Evolutionary conservation across 2,888 invertebrate species (phyloP).

Genomic region (Cephus pulcher): DNA sequence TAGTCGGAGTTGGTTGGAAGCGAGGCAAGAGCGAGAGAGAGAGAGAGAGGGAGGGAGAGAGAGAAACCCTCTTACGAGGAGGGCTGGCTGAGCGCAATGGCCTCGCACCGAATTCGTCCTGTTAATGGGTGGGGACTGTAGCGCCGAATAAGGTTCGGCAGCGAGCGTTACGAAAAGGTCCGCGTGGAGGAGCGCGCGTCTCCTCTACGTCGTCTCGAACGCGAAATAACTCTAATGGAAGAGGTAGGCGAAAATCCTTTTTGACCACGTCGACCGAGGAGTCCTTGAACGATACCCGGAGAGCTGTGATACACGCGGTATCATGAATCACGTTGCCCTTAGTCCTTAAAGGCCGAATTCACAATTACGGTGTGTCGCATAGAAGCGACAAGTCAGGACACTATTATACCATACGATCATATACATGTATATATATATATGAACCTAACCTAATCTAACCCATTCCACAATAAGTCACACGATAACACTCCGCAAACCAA

Average conservation of each 20-base stretch:
- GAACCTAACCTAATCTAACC: neutral
- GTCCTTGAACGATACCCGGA: conserved; percentile 20
- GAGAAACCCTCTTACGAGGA: conserved; percentile 8
- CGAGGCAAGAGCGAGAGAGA: conserved; percentile 12
- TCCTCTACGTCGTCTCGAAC: neutral
- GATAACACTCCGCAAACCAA: neutral
- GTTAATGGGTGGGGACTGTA: neutral
- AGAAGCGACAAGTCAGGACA: neutral
- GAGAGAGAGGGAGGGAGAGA: conserved; percentile 7
- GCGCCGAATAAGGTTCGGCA: neutral
- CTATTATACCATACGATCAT: neutral
- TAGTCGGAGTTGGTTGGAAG: neutral
- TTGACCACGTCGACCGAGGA: neutral
- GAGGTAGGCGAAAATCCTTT: neutral
- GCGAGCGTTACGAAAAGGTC: conserved; percentile 1
- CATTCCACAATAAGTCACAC: neutral
- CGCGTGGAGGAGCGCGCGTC: conserved; percentile 4
- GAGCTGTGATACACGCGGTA: conserved; percentile 43
- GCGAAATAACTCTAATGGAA: neutral
- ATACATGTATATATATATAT: neutral
- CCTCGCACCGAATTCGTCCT: neutral
- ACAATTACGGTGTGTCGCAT: neutral
- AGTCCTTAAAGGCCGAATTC: conserved; percentile 28
- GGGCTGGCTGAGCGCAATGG: neutral
- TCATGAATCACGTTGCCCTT: conserved; percentile 49